Conservation (phyloP, 1,140 invertebrate genomes). For the Cydia splendana region DNA sequence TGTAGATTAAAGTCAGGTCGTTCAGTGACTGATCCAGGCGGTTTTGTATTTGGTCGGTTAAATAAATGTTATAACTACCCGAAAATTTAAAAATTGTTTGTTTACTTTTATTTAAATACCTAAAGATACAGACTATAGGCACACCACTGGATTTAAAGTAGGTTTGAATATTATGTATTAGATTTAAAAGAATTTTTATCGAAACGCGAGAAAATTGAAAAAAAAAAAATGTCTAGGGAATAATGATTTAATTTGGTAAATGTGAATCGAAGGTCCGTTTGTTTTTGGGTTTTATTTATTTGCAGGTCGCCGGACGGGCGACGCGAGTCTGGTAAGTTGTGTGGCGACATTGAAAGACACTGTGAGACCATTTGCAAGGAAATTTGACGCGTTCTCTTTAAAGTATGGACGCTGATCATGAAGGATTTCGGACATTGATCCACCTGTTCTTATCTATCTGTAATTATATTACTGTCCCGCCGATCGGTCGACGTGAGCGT, state of each 20-base stretch:
- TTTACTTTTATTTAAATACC: too few relatives aligned
- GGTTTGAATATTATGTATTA: slow-evolving; percentile 28
- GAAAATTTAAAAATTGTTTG: too few relatives aligned
- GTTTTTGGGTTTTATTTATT: slow-evolving; percentile 31
- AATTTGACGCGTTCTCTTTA: background rate
- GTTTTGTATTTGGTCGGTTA: too few relatives aligned
- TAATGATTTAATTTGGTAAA: slow-evolving; percentile 30
- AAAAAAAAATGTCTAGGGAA: slow-evolving; percentile 19
- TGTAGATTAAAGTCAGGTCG: too few relatives aligned
- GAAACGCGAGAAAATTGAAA: slow-evolving; percentile 14
- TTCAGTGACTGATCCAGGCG: too few relatives aligned
- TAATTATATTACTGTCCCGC: too few relatives aligned
- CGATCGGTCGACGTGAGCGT: too few relatives aligned
- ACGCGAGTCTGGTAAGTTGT: slow-evolving; percentile 4
- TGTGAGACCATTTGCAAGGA: slow-evolving; percentile 23
- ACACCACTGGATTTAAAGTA: slow-evolving; percentile 20
- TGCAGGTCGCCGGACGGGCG: background rate
- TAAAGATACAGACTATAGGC: background rate
- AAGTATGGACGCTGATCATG: too few relatives aligned
- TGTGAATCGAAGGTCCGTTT: slow-evolving; percentile 26
- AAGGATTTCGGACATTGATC: too few relatives aligned
- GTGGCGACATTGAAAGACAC: background rate
- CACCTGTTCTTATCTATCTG: too few relatives aligned
- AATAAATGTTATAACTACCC: too few relatives aligned
- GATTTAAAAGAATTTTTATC: slow-evolving; percentile 30